A percentile compares a stretch with the other conserved stretches of the same genome.
Conservation (phyloP, 1,140 invertebrate genomes). For the Caenorhabditis remanei region DNA sequence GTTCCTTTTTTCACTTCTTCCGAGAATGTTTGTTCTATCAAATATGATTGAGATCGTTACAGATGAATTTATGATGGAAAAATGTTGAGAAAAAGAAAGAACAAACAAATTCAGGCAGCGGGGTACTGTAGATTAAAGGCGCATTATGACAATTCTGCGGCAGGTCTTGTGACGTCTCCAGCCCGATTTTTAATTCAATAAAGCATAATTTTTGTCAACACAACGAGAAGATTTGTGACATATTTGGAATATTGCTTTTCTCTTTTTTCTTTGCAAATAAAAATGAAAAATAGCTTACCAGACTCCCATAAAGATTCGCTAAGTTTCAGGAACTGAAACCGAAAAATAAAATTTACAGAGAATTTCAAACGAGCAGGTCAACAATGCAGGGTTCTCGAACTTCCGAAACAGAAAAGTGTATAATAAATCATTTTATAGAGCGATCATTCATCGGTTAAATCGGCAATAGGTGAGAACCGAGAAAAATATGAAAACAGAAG, state of each 20-base stretch:
- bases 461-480: background rate
- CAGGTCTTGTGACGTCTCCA: too few relatives aligned
- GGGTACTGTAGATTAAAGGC: background rate
- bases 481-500: background rate
- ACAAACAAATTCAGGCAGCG: background rate
- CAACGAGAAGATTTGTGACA: too few relatives aligned
- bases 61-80: background rate
- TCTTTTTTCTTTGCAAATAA: too few relatives aligned
- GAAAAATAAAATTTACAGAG: too few relatives aligned
- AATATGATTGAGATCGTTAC: background rate
- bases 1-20: background rate
- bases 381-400: background rate
- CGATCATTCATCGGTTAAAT: conserved; percentile 17
- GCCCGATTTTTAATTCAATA: too few relatives aligned
- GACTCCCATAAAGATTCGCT: too few relatives aligned
- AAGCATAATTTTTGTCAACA: too few relatives aligned
- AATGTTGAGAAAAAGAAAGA: background rate
- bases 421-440: conserved; percentile 6
- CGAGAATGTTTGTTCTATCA: background rate
- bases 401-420: background rate
- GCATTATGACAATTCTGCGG: background rate
- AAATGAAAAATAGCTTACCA: too few relatives aligned
- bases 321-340: too few relatives aligned
- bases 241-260: too few relatives aligned
- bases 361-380: too few relatives aligned